These are phyloP conservation scores for Haemorhous mexicanus DNA, from an alignment of 2,113 vertebrate genomes.

Conservation along the genomic window DNA sequence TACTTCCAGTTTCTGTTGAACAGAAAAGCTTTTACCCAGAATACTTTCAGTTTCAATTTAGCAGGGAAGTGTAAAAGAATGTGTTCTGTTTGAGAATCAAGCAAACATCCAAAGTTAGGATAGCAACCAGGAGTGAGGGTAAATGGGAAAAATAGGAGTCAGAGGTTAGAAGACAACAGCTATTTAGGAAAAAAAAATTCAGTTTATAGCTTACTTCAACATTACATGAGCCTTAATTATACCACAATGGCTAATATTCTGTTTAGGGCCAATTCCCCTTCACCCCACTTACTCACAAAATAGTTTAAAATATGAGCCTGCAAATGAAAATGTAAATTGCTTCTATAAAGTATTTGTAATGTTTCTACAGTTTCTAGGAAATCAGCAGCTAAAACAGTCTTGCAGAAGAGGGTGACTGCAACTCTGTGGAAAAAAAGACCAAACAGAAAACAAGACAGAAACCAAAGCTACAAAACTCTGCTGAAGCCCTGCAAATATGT, in stretches of 20 bases:
- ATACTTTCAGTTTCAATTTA: conserved; percentile 52
- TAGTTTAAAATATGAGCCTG: not conserved
- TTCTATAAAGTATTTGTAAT: not conserved
- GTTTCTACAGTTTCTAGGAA: conserved; percentile 3
- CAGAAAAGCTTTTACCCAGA: not conserved
- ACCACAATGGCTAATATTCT: not conserved
- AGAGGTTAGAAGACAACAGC: not conserved
- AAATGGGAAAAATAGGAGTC: not conserved
- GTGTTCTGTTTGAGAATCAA: not conserved
- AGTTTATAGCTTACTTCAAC: not conserved
- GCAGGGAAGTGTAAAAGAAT: not conserved
- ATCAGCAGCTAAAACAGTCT: not conserved
- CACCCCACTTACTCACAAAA: not conserved
- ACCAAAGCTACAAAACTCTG: not conserved
- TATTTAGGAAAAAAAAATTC: not conserved
- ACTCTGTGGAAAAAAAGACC: not conserved
- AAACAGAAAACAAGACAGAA: not conserved
- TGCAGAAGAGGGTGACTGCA: not conserved
- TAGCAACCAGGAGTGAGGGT: not conserved
- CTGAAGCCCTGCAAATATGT: not conserved
- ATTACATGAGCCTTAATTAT: not conserved
- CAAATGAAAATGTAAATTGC: not conserved
- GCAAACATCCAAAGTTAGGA: not conserved
- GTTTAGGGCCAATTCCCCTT: not conserved
- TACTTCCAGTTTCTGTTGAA: conserved; percentile 36